phyloP scores from a whole-genome alignment of 1,140 invertebrate species.

The Leptinotarsa texana region DNA sequence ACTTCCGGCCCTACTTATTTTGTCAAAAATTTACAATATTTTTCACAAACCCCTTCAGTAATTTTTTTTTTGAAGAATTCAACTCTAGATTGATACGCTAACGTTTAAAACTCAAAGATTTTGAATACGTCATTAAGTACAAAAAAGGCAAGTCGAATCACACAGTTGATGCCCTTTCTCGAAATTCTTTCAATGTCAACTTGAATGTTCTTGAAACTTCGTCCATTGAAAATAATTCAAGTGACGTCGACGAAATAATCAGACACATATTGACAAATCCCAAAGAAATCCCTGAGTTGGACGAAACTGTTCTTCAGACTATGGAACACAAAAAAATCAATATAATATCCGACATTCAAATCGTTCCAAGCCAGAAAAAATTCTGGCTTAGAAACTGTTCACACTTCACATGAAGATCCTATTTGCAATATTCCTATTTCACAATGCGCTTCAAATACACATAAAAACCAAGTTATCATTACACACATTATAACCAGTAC shows the following conservation, averaged over 20 bases:
- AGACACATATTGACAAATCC: background rate
- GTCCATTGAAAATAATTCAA: background rate
- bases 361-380: background rate
- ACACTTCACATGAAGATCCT: background rate
- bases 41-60: background rate
- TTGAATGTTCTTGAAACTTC: background rate
- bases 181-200: background rate
- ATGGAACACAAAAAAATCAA: background rate
- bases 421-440: too few relatives aligned
- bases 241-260: background rate
- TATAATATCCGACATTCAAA: background rate
- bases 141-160: background rate
- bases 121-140: background rate
- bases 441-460: too few relatives aligned
- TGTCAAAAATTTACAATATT: slow-evolving; percentile 52
- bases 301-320: background rate
- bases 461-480: too few relatives aligned
- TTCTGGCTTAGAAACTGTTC: background rate
- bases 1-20: slow-evolving; percentile 34
- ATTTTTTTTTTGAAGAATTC: background rate
- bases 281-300: background rate
- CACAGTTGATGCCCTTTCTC: background rate
- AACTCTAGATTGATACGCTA: background rate
- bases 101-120: background rate
- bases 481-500: too few relatives aligned